A percentile compares a stretch with the other conserved stretches of the same genome.
Conservation (phyloP, 2,797 vertebrate species). For the Helicolenus hilgendorfi region DNA sequence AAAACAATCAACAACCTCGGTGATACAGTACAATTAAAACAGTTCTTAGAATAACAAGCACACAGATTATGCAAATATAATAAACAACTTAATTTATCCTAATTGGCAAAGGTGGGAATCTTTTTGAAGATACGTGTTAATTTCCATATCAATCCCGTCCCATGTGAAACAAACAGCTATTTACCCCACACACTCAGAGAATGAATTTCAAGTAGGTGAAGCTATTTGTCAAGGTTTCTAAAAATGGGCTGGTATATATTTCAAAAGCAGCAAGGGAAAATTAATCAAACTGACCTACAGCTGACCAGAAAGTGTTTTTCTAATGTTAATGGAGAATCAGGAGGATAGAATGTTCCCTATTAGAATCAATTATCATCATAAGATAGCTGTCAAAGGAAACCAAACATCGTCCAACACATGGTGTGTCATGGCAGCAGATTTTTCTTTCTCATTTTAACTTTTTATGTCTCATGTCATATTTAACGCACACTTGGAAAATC, state of each 20-base stretch:
- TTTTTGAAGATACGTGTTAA: constrained; percentile 79
- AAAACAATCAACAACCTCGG: constrained; percentile 71
- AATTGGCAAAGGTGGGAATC: constrained; percentile 85
- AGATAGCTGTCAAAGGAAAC: background rate
- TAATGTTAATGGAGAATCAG: constrained; percentile 16
- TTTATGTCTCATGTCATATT: background rate
- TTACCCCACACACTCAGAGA: constrained; percentile 51
- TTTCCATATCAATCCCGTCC: constrained; percentile 80
- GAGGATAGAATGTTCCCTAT: background rate
- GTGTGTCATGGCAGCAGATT: background rate
- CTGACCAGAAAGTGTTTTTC: background rate
- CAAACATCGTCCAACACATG: background rate
- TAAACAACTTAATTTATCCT: constrained; percentile 82
- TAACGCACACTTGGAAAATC: background rate
- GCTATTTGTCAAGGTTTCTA: constrained; percentile 38
- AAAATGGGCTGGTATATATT: constrained; percentile 16
- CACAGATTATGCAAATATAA: constrained; percentile 79
- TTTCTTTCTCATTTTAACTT: background rate
- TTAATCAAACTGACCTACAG: background rate
- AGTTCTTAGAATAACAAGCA: constrained; percentile 76
- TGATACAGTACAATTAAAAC: constrained; percentile 70
- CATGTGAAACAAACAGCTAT: constrained; percentile 74
- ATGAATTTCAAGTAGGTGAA: constrained; percentile 60
- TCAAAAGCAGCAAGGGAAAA: background rate
- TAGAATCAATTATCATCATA: background rate